Base-by-base conservation (phyloP, 2,797 vertebrate species). In the Odontamblyopus lacepedii region DNA sequence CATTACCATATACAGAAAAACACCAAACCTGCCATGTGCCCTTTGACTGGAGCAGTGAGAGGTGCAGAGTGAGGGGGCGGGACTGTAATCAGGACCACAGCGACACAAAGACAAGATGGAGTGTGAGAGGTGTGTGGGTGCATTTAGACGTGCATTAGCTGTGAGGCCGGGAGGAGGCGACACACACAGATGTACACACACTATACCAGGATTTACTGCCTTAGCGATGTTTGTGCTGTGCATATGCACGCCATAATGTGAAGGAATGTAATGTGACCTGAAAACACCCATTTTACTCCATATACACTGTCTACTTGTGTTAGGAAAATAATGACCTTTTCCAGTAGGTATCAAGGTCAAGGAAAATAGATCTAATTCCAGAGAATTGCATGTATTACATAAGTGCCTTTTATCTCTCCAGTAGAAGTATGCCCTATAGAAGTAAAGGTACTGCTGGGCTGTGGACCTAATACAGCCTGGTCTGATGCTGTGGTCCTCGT, bases 81-180 rank as follows among this genome's bases (percentile, higher is more conserved):
- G 69, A 9, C 59, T 51, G 73, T 64, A 30, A 61, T 61, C 35
- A 63, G 44, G 57, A 75, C 70, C n/a, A 32, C 27, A 68, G 19
- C 30, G 0, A 44, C 63, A 73, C 38, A n/a, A 64, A 77, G 53
- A 67, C 50, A 8, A 76, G 51, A n/a, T 30, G n/a, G 55, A 67
- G 60, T 23, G 8, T 15, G 27, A 4, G 55, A 51, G 30, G 50
- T 65, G 70, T 62, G 71, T 73, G 73, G 30, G 11, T 70, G 76
- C 59, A 83, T 76, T 73, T 8, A 75, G 64, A 79, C 79, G 2
- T 19, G 53, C 27, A 78, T 63, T 61, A 69, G 41, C 60, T 57
- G 44, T 71, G 38, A 69, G 48, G 53, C 50, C 2, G 62, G 16
- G 9, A 53, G 51, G 26, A 63, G 30, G 5, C 57, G 51, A 26